Evolutionary conservation across 1,140 invertebrate species (phyloP), one percentile per base, ranked within the genome.

Genomic region (Trichoplusia ni): DNA sequence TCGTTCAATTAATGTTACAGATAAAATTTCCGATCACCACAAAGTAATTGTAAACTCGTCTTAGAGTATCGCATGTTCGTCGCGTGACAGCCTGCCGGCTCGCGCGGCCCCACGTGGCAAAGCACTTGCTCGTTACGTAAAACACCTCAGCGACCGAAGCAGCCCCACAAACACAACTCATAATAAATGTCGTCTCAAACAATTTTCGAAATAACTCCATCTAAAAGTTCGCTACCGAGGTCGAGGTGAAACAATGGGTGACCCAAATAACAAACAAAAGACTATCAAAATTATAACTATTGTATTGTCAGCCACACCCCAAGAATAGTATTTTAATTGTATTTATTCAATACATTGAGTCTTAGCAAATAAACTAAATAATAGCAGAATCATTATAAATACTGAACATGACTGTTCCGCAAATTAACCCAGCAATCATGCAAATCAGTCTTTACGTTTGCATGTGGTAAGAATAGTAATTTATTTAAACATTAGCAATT

Each of bases 111-210:
- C 77, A 72, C 73, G 73, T 73, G 75, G 71, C 70, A 42, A 21
- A 19, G 23, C 75, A 76, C 67, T 62, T 58, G 71, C 38, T 29
- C 16, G 61, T 79, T 73, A 75, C 60, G 69, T 69, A 75, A 73
- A 72, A 44, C 37, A 37, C 59, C 46, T 13, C 37, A 59, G 35
- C 29, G 18, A 14, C 16, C 64, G 44, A 19, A 37, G 47, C 23
- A 54, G 40, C 62, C 53, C 21, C 31, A 38, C 51, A 64, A 64
- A 29, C 27, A 29, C 62, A 19, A 9, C 29, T 7, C n/a, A 49
- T 7, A 18, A 44, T 35, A 61, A 47, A 37, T 14, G 35, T n/a
- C 7, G 11, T 29, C 21, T 29, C 27, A 38, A 71, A 61, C 37
- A 33, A 11, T 21, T 58, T 35, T 42, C 19, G 33, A 46, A 64